Base-by-base conservation (phyloP, 1,140 invertebrate genomes). In the Bicyclus anynana region DNA sequence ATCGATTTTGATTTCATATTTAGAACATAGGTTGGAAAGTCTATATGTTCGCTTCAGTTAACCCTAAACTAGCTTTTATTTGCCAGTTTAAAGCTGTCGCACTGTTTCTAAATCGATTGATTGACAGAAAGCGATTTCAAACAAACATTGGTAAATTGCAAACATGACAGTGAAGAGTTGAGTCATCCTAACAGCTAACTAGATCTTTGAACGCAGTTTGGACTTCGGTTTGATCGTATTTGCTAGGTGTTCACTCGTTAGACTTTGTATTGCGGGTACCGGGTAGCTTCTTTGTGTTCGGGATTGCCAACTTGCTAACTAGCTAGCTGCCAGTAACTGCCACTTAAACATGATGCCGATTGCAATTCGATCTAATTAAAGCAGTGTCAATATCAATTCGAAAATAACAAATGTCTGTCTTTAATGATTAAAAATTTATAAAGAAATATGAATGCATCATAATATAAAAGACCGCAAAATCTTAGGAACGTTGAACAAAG, bases 131-230 rank as follows among this genome's bases (percentile, higher is more conserved):
- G 47, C 23, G 2, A 40, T 53, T 53, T 20, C 16, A 38, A 52
- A n/a, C 48, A 10, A 35, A 35, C 48, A 51, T 51, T 44, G 48
- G 38, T 9, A 50, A 57, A 51, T 44, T 17, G 47, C 62, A 74
- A 70, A 79, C 69, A 75, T 65, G 50, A 53, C 59, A 73, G 62
- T 71, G 63, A 74, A 71, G 65, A 65, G 57, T 60, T 63, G 61
- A 72, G 66, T 74, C 67, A 77, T 75, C 59, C 67, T 65, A 63
- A 64, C 69, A 69, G 62, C 74, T 82, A 87, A 83, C 81, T 82
- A 86, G 78, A 87, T 83, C 84, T 82, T 87, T 84, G 78, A 84
- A 63, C 69, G 65, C 53, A 79, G 73, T 81, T 81, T 77, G 69
- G 74, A 75, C 69, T 80, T 74, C 63, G 75, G 78, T 77, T 74